Evolutionary conservation across 2,888 invertebrate species (phyloP).

Genomic region (Calameuta idolon): DNA sequence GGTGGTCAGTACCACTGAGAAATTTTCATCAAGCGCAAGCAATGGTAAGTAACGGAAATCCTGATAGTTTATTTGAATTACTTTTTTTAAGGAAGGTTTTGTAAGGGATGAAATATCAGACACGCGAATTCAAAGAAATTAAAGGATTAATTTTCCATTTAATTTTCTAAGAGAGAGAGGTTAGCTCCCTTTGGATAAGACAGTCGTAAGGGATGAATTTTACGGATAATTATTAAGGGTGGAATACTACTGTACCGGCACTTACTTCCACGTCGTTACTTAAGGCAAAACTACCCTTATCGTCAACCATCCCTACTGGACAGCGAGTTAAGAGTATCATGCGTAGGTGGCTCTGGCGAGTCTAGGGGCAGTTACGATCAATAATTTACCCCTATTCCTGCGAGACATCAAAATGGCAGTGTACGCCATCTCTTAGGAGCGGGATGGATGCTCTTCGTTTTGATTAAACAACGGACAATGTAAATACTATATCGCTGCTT

Average conservation of each 20-base stretch:
- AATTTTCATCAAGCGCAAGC: neutral
- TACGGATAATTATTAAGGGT: neutral
- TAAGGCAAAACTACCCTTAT: constrained; percentile 24
- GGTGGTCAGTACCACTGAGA: constrained; percentile 12
- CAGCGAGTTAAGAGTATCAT: constrained; percentile 33
- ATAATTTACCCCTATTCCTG: constrained; percentile 45
- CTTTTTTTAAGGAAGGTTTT: neutral
- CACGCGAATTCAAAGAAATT: neutral
- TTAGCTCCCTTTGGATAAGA: neutral
- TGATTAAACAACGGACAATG: neutral
- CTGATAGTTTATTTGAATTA: neutral
- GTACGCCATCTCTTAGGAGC: constrained; percentile 58
- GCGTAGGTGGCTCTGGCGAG: constrained; percentile 58
- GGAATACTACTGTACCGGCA: constrained; percentile 7
- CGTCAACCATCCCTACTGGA: constrained; percentile 1
- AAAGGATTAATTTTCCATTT: neutral
- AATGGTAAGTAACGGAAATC: neutral
- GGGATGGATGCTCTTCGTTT: neutral
- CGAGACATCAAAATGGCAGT: constrained; percentile 55
- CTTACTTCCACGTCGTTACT: neutral
- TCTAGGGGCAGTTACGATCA: constrained; percentile 44
- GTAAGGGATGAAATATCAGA: neutral
- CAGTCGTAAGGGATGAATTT: neutral
- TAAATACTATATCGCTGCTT: neutral
- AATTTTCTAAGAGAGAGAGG: neutral